Base-by-base conservation (phyloP, 2,797 vertebrate genomes). In the Spheniscus humboldti region DNA sequence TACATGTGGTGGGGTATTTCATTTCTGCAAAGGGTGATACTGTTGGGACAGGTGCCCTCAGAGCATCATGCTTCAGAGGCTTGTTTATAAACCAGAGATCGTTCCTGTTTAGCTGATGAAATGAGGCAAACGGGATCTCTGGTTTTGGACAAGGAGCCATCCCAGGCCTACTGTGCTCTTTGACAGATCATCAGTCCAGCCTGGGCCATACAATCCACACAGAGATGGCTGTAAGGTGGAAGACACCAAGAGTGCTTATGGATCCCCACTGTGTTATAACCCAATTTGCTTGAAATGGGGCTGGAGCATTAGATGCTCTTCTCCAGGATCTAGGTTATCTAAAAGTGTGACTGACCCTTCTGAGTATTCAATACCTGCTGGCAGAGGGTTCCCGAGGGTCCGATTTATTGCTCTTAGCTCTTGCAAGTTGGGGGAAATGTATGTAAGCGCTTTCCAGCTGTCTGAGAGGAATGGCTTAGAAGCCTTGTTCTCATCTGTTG, bases 401-500 rank as follows among this genome's bases (percentile, higher is more conserved):
- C 69, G 97, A 84, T 98, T 99, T 97, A 99, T 99, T 83, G 98
- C 97, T 96, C 96, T 96, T 76, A 99, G 95, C 95, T 99, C 99
- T 67, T 96, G 96, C 92, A 99, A 95, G 92, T 99, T 99, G 92
- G 99, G 99, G 45, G 99, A 99, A 45, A 98, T 98, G 96, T 98
- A 99, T 4, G 98, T 97, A 78, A 99, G 97, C 18, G 97, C 97
- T 96, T 98, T 99, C 99, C 99, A 99, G 97, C 98, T 98, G 43
- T 99, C 98, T 41, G 99, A 99, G 80, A 98, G 96, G 95, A 99
- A 99, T 1, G 99, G 99, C 97, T 99, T 99, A 35, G 98, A 97
- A 39, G 99, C 99, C 92, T 99, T 99, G 93, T 98, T 98, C 92
- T 97, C 96, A 97, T 99, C 98, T 7, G 99, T 99, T 7, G 99